These are phyloP conservation scores for Callipepla californica DNA, from an alignment of 2,113 vertebrate genomes.

Conservation along the genomic window DNA sequence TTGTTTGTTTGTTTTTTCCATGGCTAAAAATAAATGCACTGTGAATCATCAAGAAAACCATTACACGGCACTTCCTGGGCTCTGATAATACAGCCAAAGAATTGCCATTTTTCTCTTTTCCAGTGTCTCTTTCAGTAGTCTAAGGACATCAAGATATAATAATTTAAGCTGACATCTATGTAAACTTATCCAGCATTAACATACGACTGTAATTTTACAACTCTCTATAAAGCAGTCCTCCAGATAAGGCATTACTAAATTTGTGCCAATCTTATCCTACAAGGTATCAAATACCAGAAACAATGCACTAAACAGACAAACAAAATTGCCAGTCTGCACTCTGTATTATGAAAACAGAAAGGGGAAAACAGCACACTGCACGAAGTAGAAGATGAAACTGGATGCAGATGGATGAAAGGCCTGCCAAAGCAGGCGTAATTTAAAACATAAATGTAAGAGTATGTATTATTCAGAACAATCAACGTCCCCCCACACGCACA, in stretches of 20 bases:
- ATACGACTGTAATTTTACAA: not conserved
- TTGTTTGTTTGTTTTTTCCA: not conserved
- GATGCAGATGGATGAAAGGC: not conserved
- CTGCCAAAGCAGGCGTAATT: not conserved
- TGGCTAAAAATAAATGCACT: constrained; percentile 5
- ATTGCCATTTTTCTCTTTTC: not conserved
- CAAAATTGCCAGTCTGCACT: not conserved
- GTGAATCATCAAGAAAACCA: constrained; percentile 38
- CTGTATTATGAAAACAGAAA: not conserved
- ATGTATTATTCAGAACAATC: not conserved
- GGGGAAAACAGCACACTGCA: not conserved
- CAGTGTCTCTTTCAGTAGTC: not conserved
- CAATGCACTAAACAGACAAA: not conserved
- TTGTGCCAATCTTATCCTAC: not conserved
- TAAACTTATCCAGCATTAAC: not conserved
- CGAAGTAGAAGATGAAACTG: not conserved
- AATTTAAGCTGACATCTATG: not conserved
- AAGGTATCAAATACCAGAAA: not conserved
- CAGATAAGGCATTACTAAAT: not conserved
- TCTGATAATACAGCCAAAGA: not conserved
- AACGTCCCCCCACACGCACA: not conserved
- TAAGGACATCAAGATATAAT: not conserved
- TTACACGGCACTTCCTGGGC: constrained; percentile 17
- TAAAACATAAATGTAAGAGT: not conserved
- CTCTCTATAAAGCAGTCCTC: not conserved